Base-by-base conservation (phyloP, 2,797 vertebrate species). In the Cottoperca gobio region DNA sequence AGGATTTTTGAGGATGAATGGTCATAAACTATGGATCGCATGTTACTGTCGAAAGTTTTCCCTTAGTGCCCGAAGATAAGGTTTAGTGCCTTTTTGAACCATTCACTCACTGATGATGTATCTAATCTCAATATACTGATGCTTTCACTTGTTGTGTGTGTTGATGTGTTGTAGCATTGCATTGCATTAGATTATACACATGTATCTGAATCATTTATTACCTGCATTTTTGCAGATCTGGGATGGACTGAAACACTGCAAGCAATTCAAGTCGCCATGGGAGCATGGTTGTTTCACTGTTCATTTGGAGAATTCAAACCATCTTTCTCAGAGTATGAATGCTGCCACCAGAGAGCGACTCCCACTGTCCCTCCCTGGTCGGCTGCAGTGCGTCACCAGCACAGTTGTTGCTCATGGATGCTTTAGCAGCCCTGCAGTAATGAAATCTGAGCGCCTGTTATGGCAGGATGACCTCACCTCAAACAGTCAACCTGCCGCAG, bases 391-490 rank as follows among this genome's bases (percentile, higher is more conserved):
- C 64, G 33, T 90, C 84, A 80, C 12, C 64, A 42, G 64, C 64
- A 62, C 55, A 40, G 14, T n/a, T 65, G 61, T 49, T 77, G 54
- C 43, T 76, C 55, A 31, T 10, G 52, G 72, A 76, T 84, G 83
- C 67, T 76, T 80, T 31, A 26, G 54, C 66, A 40, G 62, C 55
- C 16, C 57, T 23, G 69, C 76, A 67, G 81, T 85, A 88, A 86
- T 85, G 67, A 80, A 82, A 83, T 86, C 65, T 60, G 69, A 81
- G 62, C 21, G 71, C 11, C 75, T 70, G 81, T 75, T 69, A 70
- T 76, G 70, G 84, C 80, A 86, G 53, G 72, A 88, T 90, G 88
- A 89, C 76, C 76, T 84, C 81, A 81, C 42, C 33, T 48, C 1
- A 59, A 66, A 64, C 58, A 81, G 50, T 55, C 48, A 65, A 64